phyloP scores from a whole-genome alignment of 2,888 invertebrate species.

The Branchipolynoe longqiensis region DNA sequence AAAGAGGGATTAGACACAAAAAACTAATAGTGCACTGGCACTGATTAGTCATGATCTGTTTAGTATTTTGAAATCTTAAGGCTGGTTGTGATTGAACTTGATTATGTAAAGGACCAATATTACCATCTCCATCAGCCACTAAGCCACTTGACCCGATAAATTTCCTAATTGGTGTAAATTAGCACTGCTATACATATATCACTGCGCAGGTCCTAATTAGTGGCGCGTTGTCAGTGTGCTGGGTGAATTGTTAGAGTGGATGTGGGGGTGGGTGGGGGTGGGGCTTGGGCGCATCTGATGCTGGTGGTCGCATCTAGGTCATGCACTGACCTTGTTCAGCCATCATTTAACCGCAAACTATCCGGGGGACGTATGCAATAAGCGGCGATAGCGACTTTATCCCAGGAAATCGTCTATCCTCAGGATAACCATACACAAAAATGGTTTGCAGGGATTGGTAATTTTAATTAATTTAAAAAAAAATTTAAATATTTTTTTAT shows the following conservation, averaged over 20 bases:
- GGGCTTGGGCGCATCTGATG: background rate
- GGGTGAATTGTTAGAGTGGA: background rate
- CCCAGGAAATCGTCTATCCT: too few species aligned
- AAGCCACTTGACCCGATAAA: background rate
- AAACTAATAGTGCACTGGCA: too few species aligned
- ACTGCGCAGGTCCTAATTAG: constrained; percentile 2
- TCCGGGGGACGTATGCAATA: too few species aligned
- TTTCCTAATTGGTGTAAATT: constrained; percentile 19
- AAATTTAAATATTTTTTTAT: too few species aligned
- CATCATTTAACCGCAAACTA: background rate
- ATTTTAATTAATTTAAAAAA: too few species aligned
- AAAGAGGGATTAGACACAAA: too few species aligned
- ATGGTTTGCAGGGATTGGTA: too few species aligned
- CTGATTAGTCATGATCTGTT: too few species aligned
- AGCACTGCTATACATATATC: constrained; percentile 29
- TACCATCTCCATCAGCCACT: background rate
- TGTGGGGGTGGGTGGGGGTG: too few species aligned
- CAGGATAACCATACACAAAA: too few species aligned
- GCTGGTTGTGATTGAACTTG: constrained; percentile 20
- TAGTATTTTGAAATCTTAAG: too few species aligned
- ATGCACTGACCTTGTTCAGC: background rate
- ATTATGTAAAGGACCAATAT: constrained; percentile 32
- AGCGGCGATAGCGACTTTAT: too few species aligned
- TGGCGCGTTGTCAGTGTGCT: background rate
- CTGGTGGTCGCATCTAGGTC: constrained; percentile 32